Evolutionary conservation across 2,797 vertebrate species (phyloP).

Genomic region (Leuciscus waleckii): DNA sequence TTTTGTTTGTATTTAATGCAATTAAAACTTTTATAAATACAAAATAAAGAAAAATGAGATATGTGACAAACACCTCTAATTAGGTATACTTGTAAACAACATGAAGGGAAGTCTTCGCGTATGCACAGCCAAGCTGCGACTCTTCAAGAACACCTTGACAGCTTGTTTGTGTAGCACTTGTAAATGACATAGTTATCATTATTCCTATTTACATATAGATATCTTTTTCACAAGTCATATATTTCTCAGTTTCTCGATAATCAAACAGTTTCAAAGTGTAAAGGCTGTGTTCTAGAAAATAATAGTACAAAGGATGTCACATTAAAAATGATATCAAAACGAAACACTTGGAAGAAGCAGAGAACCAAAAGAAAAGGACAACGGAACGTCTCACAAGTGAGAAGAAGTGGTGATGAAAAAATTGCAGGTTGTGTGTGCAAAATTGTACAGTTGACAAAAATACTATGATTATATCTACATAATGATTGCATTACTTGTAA

Average conservation of each 20-base stretch:
- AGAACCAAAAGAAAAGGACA: conserved; percentile 41
- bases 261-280: conserved; percentile 76
- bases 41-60: conserved; percentile 92
- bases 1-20: conserved; percentile 72
- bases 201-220: conserved; percentile 75
- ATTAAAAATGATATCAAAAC: conserved; percentile 64
- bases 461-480: conserved; percentile 87
- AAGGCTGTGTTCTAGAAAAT: conserved; percentile 75
- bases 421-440: conserved; percentile 90
- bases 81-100: conserved; percentile 94
- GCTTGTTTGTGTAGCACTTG: conserved; percentile 66
- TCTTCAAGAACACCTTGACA: conserved; percentile 74
- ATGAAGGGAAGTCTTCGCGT: conserved; percentile 84
- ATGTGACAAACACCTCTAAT: conserved; percentile 91
- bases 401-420: conserved; percentile 77
- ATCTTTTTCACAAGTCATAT: conserved; percentile 72
- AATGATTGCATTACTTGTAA: conserved; percentile 90
- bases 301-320: conserved; percentile 72
- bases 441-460: conserved; percentile 89
- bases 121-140: conserved; percentile 86
- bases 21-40: conserved; percentile 78
- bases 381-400: conserved; percentile 68
- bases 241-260: conserved; percentile 70
- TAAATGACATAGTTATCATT: conserved; percentile 67
- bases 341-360: conserved; percentile 49